A percentile compares a stretch with the other conserved stretches of the same genome.
These are phyloP conservation scores for Kryptolebias ocellatus DNA, from an alignment of 2,797 vertebrate species.

Conservation along the genomic window DNA sequence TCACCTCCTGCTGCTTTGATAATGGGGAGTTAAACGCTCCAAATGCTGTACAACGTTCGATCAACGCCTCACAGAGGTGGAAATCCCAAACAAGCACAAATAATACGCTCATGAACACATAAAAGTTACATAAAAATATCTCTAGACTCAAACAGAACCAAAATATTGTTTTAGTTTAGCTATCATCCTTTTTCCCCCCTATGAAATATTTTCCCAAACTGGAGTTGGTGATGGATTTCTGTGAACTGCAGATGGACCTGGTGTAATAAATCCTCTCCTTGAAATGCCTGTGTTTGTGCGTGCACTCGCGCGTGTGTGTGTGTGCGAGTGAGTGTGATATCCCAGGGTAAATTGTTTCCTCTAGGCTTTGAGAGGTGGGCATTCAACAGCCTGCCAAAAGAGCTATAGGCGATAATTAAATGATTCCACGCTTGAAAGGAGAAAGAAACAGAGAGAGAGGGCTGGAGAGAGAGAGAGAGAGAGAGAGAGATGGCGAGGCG, in stretches of 20 bases:
- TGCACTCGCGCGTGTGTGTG: slow-evolving; percentile 22
- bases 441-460: slow-evolving; percentile 71
- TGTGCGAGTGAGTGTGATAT: slow-evolving; percentile 65
- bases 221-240: slow-evolving; percentile 68
- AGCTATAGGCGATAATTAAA: slow-evolving; percentile 87
- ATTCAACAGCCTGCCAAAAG: slow-evolving; percentile 86
- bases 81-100: too few species aligned
- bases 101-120: too few species aligned
- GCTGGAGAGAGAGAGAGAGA: slow-evolving; percentile 40
- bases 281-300: slow-evolving; percentile 43
- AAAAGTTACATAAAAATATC: slow-evolving; percentile 46
- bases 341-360: slow-evolving; percentile 82
- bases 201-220: slow-evolving; percentile 63
- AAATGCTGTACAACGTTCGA: slow-evolving; percentile 75
- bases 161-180: slow-evolving; percentile 36
- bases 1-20: slow-evolving; percentile 70
- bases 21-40: slow-evolving; percentile 72
- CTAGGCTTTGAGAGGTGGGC: slow-evolving; percentile 81
- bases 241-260: slow-evolving; percentile 72
- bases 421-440: slow-evolving; percentile 82
- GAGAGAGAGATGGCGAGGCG: slow-evolving; percentile 27
- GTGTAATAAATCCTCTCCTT: slow-evolving; percentile 77
- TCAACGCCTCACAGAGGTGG: slow-evolving; percentile 64
- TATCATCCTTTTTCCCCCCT: slow-evolving; percentile 45
- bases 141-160: slow-evolving; percentile 27